Evolutionary conservation across 2,797 vertebrate species (phyloP), one percentile per base, ranked within the genome.

Genomic region (Channa striata): DNA sequence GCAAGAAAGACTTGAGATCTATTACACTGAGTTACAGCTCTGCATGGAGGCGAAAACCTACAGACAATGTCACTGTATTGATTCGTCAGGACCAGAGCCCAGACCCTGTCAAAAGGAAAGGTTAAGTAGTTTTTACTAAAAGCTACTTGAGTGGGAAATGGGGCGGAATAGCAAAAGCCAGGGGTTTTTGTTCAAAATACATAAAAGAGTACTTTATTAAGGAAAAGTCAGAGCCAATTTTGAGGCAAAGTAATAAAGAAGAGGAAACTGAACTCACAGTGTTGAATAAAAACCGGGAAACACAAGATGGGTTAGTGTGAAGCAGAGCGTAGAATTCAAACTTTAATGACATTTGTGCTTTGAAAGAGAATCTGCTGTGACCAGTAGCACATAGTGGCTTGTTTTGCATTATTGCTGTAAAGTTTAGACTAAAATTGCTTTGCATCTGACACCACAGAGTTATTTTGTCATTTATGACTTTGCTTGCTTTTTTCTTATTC

Each of bases 321-420:
- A 72, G 63, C 54, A 42, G 54, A 77, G 74, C 68, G 72, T 53
- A 49, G 74, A 74, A 82, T 80, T 74, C 79, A 77, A 80, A 57
- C 60, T 64, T 52, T 72, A 75, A 80, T 77, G 82, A 79, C 66
- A 79, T 81, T 81, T 70, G 79, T 40, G 48, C 63, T 65, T 2
- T 43, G 40, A 39, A 52, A 69, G 42, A 39, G 44, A 72, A 72
- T 56, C 21, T 30, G 25, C 4, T 30, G 6, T 30, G 25, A 30
- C 25, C 25, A 30, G 25, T 30, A 30, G 25, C 25, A 2, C 6
- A 30, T 30, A 6, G 25, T 30, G 6, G 25, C 25, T 30, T 30
- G 25, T 30, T 30, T 30, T 30, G 25, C 25, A 30, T 30, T 6
- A 30, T 30, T 30, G 25, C 25, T 30, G 6, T 30, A 30, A 30